phyloP scores from a whole-genome alignment of 1,140 invertebrate genomes.

The Ceratina japonica region DNA sequence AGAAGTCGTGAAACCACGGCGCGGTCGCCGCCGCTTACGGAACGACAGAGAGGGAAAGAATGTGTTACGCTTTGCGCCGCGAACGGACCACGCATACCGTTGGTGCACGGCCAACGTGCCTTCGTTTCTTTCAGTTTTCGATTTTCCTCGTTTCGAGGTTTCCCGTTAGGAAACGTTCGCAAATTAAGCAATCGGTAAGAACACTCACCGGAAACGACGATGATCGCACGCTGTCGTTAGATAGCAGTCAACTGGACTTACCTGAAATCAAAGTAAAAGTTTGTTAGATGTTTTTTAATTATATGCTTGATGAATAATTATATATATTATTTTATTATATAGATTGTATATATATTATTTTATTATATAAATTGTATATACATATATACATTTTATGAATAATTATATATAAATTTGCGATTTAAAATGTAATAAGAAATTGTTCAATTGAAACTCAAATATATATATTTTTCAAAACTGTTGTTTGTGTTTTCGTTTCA shows the following conservation, averaged over 20 bases:
- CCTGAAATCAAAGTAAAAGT: slow-evolving; percentile 40
- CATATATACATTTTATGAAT: too few relatives aligned
- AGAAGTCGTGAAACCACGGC: slow-evolving; percentile 31
- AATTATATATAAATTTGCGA: too few relatives aligned
- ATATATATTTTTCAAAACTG: neutral
- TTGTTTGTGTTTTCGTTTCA: too few relatives aligned
- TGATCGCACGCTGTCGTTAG: neutral
- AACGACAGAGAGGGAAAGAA: neutral
- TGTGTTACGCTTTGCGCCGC: slow-evolving; percentile 39
- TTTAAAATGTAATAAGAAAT: neutral
- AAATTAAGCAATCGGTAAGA: neutral
- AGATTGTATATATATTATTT: too few relatives aligned
- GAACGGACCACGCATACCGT: slow-evolving; percentile 22
- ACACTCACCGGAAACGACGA: slow-evolving; percentile 35
- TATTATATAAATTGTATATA: too few relatives aligned
- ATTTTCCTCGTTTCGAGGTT: neutral
- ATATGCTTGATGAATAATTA: too few relatives aligned
- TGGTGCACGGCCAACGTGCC: neutral
- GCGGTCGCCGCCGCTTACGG: neutral
- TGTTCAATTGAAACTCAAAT: neutral
- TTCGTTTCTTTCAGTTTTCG: neutral
- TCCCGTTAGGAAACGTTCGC: neutral
- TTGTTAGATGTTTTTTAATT: neutral
- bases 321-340: too few relatives aligned
- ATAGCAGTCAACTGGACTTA: slow-evolving; percentile 22